These are phyloP conservation scores for Formica selysi DNA, from an alignment of 1,140 invertebrate genomes.

Conservation along the genomic window DNA sequence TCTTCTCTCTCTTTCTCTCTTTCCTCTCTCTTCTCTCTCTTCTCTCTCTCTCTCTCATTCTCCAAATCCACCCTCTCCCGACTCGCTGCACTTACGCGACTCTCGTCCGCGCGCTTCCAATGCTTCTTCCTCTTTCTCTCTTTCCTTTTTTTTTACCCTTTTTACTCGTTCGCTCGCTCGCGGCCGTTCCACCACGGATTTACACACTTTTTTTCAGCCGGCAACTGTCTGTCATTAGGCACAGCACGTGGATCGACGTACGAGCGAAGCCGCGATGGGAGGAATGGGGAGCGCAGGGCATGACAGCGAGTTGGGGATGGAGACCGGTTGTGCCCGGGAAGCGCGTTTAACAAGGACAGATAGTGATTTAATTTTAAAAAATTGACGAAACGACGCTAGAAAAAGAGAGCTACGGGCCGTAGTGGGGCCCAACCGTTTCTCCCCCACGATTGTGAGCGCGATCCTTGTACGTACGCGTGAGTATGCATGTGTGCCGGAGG, in stretches of 20 bases:
- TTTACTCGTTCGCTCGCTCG: conserved; percentile 20
- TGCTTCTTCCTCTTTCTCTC: conserved; percentile 49
- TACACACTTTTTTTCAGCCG: conserved; percentile 83
- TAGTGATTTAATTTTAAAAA: conserved; percentile 87
- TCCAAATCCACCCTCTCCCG: conserved; percentile 59
- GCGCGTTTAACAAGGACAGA: conserved; percentile 87
- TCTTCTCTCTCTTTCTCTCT: background rate
- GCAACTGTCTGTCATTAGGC: conserved; percentile 86
- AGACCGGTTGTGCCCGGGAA: conserved; percentile 77
- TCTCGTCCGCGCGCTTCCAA: conserved; percentile 50
- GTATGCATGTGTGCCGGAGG: conserved; percentile 38
- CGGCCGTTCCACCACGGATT: conserved; percentile 78
- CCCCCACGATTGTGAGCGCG: conserved; percentile 41
- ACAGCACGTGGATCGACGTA: conserved; percentile 79
- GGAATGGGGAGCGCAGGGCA: conserved; percentile 28
- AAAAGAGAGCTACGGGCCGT: conserved; percentile 49
- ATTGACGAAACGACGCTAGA: conserved; percentile 84
- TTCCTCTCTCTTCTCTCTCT: conserved; percentile 20
- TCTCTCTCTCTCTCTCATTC: conserved; percentile 19
- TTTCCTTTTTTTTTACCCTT: conserved; percentile 32
- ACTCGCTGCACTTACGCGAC: conserved; percentile 59
- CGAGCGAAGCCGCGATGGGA: conserved; percentile 64
- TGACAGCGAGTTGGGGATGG: conserved; percentile 48
- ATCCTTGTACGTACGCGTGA: background rate
- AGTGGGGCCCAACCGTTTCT: conserved; percentile 56